Evolutionary conservation across 2,797 vertebrate genomes (phyloP), one percentile per base, ranked within the genome.

Genomic region (Periophthalmus magnuspinnatus): DNA sequence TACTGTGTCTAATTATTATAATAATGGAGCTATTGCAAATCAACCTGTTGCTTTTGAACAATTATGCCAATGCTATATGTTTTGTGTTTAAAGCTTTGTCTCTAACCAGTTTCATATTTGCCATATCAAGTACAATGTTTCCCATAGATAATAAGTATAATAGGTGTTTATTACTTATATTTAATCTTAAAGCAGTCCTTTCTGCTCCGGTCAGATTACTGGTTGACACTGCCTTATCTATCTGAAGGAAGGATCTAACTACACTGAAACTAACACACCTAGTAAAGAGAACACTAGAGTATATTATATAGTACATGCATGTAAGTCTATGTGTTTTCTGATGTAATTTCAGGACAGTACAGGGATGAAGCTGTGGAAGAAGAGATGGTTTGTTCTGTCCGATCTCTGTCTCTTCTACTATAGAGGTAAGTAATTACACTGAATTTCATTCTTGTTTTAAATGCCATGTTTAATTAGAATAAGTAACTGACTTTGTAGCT

Each of bases 351-450:
- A 99, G 97, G 97, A 99, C 78, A 99, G 97, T 47, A 96, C 97
- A 16, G 97, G 97, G 52, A 99, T 99, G 97, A 99, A 98, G 87
- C 90, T 99, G 61, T 99, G 97, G 97, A 99, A 99, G 84, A 99
- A 98, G 78, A 90, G 97, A 36, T 99, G 97, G 97, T 99, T 99
- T 65, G 96, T 98, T 80, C 94, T 99, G 68, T 98, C 94, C 0
- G 97, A 99, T 82, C 93, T 99, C 69, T 99, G 97, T 80, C 96
- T 99, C 83, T 99, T 99, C 88, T 99, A 99, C 87, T 99, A 99
- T 81, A 94, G 97, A 95, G 97, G 97, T 99, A 80, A 95, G 96
- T 89, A 52, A 11, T n/a, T 10, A 4, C 52, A 16, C 19, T 10
- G 10, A 11, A n/a, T 16, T 47, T 47, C 16, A 47, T 2, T 22